Base-by-base conservation (phyloP, 2,797 vertebrate species). In the Acipenser ruthenus region DNA sequence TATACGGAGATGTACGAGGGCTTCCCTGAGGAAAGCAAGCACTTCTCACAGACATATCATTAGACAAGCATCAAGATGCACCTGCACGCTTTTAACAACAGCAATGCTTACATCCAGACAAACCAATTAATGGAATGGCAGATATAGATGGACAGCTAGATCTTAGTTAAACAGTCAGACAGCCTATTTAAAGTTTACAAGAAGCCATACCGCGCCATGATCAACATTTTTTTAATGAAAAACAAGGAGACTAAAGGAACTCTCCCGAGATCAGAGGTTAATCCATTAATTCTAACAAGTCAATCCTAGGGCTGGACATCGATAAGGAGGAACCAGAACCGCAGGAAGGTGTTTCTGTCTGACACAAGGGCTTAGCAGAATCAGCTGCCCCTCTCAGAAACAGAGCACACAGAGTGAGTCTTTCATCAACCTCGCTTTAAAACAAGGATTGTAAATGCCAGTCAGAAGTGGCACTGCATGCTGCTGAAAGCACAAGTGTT, bases 281-380 rank as follows among this genome's bases (percentile, higher is more conserved):
- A 62, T 62, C 60, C 60, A 62, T 48, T 62, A 48, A 62, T 62
- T 62, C 47, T 37, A 62, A 62, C 18, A 23, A 62, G 60, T 62
- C 60, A 62, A 23, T 62, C 60, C 60, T 62, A 18, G 10, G 6
- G 18, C 23, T 48, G 47, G 3, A 58, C 6, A 58, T 58, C 12
- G 55, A 58, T 58, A n/a, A 13, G 8, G 18, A 6, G 11, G 60
- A 48, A 62, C 60, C 11, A 12, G 52, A 55, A 9, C 52, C 9
- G 6, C 52, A 55, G 10, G 60, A 48, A 15, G 15, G 8, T 6
- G 60, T 62, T 48, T 23, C 60, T 48, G 13, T 23, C 47, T 62
- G 60, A 48, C 47, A 48, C n/a, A 37, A 37, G 60, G 18, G 55
- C 55, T 58, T 58, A 58, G 55, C 9, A 58, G 11, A 58, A 58